Conservation (phyloP, 2,888 invertebrate genomes). For the Phyllotreta striolata region DNA sequence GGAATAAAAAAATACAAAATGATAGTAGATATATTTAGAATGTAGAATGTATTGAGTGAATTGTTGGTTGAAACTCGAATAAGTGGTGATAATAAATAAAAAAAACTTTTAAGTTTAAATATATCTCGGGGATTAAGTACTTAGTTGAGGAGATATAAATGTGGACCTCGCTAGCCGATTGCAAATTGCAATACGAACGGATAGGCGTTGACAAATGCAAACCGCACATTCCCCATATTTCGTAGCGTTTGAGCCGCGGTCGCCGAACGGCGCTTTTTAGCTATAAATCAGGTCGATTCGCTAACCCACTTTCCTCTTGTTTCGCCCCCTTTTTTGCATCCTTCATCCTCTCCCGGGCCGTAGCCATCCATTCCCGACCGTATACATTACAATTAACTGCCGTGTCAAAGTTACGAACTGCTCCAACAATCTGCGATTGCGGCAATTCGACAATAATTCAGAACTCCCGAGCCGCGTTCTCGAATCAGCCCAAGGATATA, state of each 20-base stretch:
- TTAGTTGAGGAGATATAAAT: too few species aligned
- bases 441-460: slow-evolving; percentile 15
- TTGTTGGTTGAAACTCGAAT: too few species aligned
- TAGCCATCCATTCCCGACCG: background rate
- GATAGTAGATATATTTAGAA: too few species aligned
- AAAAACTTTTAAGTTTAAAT: too few species aligned
- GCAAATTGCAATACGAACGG: slow-evolving; percentile 16
- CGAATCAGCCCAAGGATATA: background rate
- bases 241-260: slow-evolving; percentile 42
- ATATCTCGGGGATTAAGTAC: too few species aligned
- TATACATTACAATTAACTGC: slow-evolving; percentile 26
- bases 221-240: slow-evolving; percentile 47
- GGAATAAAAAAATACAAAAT: too few species aligned
- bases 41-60: too few species aligned
- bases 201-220: slow-evolving; percentile 48
- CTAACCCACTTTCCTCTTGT: slow-evolving; percentile 38
- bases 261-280: slow-evolving; percentile 43
- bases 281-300: slow-evolving; percentile 45
- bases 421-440: slow-evolving; percentile 20
- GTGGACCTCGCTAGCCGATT: too few species aligned
- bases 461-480: background rate
- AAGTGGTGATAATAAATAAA: too few species aligned
- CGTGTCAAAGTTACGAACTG: slow-evolving; percentile 21
- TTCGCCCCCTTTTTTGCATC: slow-evolving; percentile 27
- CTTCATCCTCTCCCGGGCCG: background rate